Evolutionary conservation across 2,113 vertebrate species (phyloP).

Genomic region (Campylorhamphus procurvoides): DNA sequence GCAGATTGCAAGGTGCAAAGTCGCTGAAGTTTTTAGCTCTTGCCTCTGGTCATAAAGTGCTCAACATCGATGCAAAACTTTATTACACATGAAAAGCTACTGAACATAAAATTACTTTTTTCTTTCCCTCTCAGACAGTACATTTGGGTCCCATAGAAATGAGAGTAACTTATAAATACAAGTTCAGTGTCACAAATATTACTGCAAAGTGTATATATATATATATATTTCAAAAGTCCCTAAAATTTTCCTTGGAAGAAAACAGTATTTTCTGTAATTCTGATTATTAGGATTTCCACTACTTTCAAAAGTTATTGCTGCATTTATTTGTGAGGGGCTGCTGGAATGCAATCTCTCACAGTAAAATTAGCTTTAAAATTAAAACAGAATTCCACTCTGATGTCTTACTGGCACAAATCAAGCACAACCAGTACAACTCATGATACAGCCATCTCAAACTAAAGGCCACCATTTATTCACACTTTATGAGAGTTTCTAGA

Average conservation of each 20-base stretch:
- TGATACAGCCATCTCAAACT: not conserved
- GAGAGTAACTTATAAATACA: not conserved
- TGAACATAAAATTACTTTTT: not conserved
- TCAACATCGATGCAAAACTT: not conserved
- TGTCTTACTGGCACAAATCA: not conserved
- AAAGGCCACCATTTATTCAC: not conserved
- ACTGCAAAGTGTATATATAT: not conserved
- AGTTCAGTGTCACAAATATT: not conserved
- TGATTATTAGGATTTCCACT: not conserved
- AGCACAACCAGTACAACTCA: not conserved
- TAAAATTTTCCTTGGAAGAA: not conserved
- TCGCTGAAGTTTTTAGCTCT: not conserved
- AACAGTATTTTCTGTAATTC: not conserved
- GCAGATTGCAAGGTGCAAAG: not conserved
- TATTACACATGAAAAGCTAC: not conserved
- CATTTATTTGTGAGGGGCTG: not conserved
- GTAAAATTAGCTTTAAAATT: not conserved
- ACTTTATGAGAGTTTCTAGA: not conserved
- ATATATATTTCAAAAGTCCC: not conserved
- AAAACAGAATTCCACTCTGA: not conserved
- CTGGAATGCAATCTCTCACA: not conserved
- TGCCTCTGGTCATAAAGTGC: not conserved
- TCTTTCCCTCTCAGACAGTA: not conserved
- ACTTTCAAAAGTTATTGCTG: not conserved
- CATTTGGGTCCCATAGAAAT: not conserved